Base-by-base conservation (phyloP, 1,140 invertebrate species). In the Lasioglossum albipes region DNA sequence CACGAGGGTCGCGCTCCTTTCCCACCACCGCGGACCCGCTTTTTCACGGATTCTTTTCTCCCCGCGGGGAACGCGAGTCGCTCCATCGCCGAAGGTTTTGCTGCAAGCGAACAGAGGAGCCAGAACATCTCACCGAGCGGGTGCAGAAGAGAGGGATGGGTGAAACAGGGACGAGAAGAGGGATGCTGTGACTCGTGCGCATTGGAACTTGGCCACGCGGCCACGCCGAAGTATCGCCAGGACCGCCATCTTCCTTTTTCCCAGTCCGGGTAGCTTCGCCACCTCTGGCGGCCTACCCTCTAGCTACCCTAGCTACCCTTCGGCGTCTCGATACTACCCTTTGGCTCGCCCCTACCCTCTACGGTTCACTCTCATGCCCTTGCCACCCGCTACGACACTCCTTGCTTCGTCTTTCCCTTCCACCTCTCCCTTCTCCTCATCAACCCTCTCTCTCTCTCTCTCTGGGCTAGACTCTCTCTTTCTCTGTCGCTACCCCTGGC, bases 191-290 rank as follows among this genome's bases (percentile, higher is more conserved):
- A 20, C 10, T 57, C 54, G 54, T 57, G 20, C 57, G 57, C n/a
- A 20, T 59, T 9, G n/a, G 7, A 59, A n/a, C 20, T n/a, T n/a
- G 7, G 57, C 18, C 57, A n/a, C 27, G 27, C 36, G 52, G 16
- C 52, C 27, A 59, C 57, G 52, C 45, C 64, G 67, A 59, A 69
- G 62, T 77, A 85, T 88, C 87, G 85, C 82, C 83, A 81, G 72
- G 76, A 85, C 89, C 86, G 90, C 90, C 90, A 91, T 91, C 89
- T 91, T 91, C 84, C 79, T 90, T 89, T 83, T 90, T 89, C 85
- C 84, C 91, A 83, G 84, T 87, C 89, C 90, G 85, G 88, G 85
- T 57, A 85, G 90, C 78, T 70, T 77, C 89, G 79, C 86, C 84
- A 85, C 87, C 87, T 86, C 85, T 84, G 42, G 49, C 7, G 16